Base-by-base conservation (phyloP, 2,113 vertebrate species). In the Trachemys scripta region DNA sequence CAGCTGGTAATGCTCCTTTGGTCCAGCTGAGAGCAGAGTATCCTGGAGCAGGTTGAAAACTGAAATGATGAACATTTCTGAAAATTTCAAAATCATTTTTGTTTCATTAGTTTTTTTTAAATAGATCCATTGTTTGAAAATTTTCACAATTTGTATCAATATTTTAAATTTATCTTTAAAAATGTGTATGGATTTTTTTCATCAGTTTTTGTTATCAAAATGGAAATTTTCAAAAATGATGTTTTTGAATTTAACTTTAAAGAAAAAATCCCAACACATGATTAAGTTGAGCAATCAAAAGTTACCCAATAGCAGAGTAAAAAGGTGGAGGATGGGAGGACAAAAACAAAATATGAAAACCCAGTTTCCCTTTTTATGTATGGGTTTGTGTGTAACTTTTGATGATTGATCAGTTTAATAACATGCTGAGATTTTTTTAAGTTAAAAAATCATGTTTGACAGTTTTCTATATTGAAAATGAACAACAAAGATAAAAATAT, bases 191-290 rank as follows among this genome's bases (percentile, higher is more conserved):
- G 16, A n/a, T 20, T n/a, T 69, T 53, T 72, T 72, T 72, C n/a
- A 72, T 72, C n/a, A 38, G 22, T 69, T 80, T 59, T 91, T 82
- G 54, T 29, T 79, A 84, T n/a, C 49, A 42, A 7, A 91, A 80
- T 38, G 17, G 29, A 88, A 59, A 86, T 89, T 95, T 95, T 95
- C 84, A 82, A 56, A 84, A 45, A 81, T 84, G 29, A n/a, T 80
- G 82, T 31, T 65, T 65, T 35, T 35, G 6, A 65, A 65, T 65
- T 65, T 65, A 65, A 65, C 6, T 65, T 35, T 65, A 65, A 65
- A 65, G 59, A 35, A 17, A 65, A 65, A 65, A 65, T 35, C 59
- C 59, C 59, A 65, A 65, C 29, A 65, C 59, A 65, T 35, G 31
- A 35, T 65, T 65, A 65, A 65, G 29, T 4, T 65, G 59, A 65